Evolutionary conservation across 2,888 invertebrate species (phyloP).

Genomic region (Polydrusus cervinus): DNA sequence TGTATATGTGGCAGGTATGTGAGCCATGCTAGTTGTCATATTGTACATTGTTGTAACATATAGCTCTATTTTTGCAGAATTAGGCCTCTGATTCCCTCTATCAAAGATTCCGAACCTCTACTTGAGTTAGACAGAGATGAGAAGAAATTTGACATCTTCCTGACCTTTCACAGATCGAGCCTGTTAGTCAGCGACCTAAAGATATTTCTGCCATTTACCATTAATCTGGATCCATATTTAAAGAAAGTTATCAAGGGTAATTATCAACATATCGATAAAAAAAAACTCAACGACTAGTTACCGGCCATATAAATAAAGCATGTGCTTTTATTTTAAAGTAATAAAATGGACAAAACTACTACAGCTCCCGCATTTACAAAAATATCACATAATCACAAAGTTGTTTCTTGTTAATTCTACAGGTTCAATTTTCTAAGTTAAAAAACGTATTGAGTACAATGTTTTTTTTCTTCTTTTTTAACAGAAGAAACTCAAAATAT

Average conservation of each 20-base stretch:
- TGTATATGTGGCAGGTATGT: no score
- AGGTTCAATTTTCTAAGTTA: no score
- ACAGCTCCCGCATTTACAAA: no score
- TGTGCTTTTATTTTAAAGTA: background rate
- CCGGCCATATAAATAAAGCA: no score
- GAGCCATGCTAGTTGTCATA: no score
- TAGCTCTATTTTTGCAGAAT: slow-evolving; percentile 74
- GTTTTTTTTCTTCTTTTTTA: slow-evolving; percentile 32
- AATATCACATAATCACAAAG: no score
- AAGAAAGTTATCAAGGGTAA: slow-evolving; percentile 96
- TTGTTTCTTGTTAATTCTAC: no score
- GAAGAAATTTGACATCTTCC: slow-evolving; percentile 93
- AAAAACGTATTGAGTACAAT: no score
- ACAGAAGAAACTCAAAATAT: slow-evolving; percentile 81
- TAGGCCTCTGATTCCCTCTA: slow-evolving; percentile 85
- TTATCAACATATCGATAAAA: no score
- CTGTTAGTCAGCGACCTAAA: slow-evolving; percentile 91
- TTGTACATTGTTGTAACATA: no score
- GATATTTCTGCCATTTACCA: slow-evolving; percentile 97
- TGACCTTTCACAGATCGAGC: slow-evolving; percentile 90
- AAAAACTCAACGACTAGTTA: no score
- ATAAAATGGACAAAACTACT: no score
- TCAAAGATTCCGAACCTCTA: slow-evolving; percentile 91
- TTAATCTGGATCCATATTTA: slow-evolving; percentile 98
- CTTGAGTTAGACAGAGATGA: slow-evolving; percentile 96